These are phyloP conservation scores for Drosophila athabasca DNA, from an alignment of 1,140 invertebrate species.

Conservation along the genomic window DNA sequence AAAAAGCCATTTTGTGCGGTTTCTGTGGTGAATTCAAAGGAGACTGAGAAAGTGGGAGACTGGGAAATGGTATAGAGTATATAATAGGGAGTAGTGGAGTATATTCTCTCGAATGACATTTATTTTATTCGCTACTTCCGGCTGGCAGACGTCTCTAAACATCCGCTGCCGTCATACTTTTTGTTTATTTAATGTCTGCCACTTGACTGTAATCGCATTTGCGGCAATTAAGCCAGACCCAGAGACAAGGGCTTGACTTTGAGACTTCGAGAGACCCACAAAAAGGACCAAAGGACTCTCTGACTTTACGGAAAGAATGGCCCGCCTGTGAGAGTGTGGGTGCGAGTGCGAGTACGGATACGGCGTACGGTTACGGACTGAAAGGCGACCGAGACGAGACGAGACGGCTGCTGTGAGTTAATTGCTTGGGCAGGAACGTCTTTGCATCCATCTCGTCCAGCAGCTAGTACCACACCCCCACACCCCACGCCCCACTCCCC, in stretches of 20 bases:
- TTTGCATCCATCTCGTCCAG: conserved; percentile 45
- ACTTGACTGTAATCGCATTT: conserved; percentile 81
- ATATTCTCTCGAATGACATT: conserved; percentile 63
- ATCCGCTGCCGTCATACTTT: conserved; percentile 77
- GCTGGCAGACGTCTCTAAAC: conserved; percentile 76
- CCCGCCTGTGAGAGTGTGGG: too few relatives aligned
- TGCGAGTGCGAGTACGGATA: neutral
- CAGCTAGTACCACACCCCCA: neutral
- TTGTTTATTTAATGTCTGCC: conserved; percentile 78
- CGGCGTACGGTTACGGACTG: conserved; percentile 15
- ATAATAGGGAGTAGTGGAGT: neutral
- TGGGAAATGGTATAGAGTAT: neutral
- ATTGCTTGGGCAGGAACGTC: conserved; percentile 62
- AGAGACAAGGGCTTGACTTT: conserved; percentile 70
- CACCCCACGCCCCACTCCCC: neutral
- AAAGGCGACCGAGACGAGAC: conserved; percentile 2
- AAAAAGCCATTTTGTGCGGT: conserved; percentile 80
- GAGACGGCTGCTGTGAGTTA: conserved; percentile 49
- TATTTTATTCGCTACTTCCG: conserved; percentile 80
- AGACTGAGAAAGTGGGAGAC: conserved; percentile 4
- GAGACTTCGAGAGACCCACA: conserved; percentile 32
- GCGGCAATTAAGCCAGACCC: conserved; percentile 72
- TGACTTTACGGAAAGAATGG: too few relatives aligned
- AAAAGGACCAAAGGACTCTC: conserved; percentile 20
- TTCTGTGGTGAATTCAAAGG: conserved; percentile 37